Conservation (phyloP, 2,797 vertebrate genomes). For the Sebastes aleutianus region DNA sequence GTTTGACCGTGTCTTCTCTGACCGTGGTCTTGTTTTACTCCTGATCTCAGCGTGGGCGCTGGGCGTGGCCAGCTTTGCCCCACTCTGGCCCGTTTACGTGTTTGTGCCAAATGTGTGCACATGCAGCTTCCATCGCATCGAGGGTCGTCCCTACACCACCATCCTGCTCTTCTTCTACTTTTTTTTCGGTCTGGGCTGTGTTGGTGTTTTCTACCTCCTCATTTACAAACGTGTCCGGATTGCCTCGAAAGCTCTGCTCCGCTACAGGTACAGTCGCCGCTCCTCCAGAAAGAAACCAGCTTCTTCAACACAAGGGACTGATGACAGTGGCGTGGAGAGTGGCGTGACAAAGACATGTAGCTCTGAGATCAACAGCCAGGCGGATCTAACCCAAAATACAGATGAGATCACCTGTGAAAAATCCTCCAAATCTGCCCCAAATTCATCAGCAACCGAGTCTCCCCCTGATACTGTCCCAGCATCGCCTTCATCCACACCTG, state of each 20-base stretch:
- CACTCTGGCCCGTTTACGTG: constrained; percentile 85
- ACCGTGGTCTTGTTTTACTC: constrained; percentile 71
- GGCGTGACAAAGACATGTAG: constrained; percentile 55
- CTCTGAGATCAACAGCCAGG: constrained; percentile 68
- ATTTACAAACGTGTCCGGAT: constrained; percentile 84
- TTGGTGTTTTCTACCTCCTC: constrained; percentile 88
- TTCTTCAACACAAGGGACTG: constrained; percentile 66
- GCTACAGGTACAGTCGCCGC: constrained; percentile 80
- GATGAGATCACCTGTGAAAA: not conserved
- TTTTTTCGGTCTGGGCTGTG: constrained; percentile 84
- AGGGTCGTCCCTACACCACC: constrained; percentile 86
- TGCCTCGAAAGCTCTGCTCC: constrained; percentile 79
- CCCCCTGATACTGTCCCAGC: constrained; percentile 6
- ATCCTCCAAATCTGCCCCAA: not conserved
- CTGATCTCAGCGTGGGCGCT: constrained; percentile 81
- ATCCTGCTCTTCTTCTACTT: constrained; percentile 88
- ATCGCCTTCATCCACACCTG: not conserved
- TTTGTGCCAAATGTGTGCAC: constrained; percentile 90
- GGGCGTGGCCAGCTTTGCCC: constrained; percentile 83
- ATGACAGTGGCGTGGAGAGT: constrained; percentile 71
- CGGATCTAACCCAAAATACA: constrained; percentile 16
- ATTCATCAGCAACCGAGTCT: not conserved
- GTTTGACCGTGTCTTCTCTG: constrained; percentile 83
- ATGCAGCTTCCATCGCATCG: constrained; percentile 89
- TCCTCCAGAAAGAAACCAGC: constrained; percentile 71